Evolutionary conservation across 2,113 vertebrate genomes (phyloP), one percentile per base, ranked within the genome.

Genomic region (Perca schrenkii): DNA sequence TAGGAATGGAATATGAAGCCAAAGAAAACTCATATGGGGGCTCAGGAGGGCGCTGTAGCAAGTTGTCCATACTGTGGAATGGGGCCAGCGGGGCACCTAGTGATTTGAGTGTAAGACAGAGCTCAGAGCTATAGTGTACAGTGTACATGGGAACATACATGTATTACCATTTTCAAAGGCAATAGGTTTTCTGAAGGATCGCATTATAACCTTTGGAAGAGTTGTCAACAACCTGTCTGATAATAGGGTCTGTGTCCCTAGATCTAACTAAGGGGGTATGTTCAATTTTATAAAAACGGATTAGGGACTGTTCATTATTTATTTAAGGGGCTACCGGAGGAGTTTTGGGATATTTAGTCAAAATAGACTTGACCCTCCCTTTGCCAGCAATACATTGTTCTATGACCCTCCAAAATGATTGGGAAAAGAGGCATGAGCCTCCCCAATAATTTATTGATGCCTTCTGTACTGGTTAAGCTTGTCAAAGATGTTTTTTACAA

Each of bases 1-100:
- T 66, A 28, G 21, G 61, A 87, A 76, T 85, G 14, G 10, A 83
- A 81, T 61, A 60, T 68, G 65, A 81, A 79, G 36, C 57, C 13
- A 40, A 57, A 75, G 16, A 14, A 34, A 14, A 17, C 46, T 19
- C 15, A 79, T 63, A 40, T 49, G 22, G 8, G 49, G 77, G 64
- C 64, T 83, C 64, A 46, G 17, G 52, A 58, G 15, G 68, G 54
- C 25, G 19, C 65, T 53, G 49, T 56, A 47, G 54, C 11, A 43
- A 36, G 17, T 81, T 61, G 43, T 69, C 56, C 21, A 17, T 7
- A 28, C 3, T 6, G n/a, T 58, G 53, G 56, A 60, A 36, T 17
- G 40, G 25, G 67, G 43, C 19, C 47, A 22, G 25, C 31, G 40
- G 63, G 65, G 19, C 36, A 57, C 46, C 2, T 14, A 49, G 25